phyloP scores from a whole-genome alignment of 2,888 invertebrate genomes.

The Ctena decussata region DNA sequence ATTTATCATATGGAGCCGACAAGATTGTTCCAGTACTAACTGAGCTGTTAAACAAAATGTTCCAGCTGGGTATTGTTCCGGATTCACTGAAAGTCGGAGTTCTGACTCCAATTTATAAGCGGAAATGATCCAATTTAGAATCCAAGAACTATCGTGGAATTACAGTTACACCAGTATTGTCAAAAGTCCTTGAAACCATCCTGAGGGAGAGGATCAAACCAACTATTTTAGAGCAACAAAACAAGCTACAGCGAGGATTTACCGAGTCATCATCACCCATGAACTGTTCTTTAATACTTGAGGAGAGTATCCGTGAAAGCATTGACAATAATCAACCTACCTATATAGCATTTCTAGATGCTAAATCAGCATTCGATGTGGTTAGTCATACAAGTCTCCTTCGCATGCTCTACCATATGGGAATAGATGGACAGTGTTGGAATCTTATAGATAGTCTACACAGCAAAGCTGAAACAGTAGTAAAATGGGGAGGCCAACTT shows the following conservation, averaged over 20 bases:
- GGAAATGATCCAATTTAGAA: neutral
- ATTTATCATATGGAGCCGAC: neutral
- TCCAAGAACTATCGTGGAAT: constrained; percentile 14
- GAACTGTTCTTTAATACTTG: constrained; percentile 16
- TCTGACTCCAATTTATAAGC: constrained; percentile 2
- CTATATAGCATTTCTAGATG: constrained; percentile 17
- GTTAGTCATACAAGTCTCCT: constrained; percentile 22
- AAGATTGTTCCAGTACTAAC: neutral
- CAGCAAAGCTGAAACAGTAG: neutral
- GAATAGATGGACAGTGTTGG: constrained; percentile 13
- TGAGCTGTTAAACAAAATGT: neutral
- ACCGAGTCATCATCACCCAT: constrained; percentile 12
- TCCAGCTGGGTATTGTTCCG: neutral
- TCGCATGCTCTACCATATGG: constrained; percentile 13
- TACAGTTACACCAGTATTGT: neutral
- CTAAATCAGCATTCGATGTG: constrained; percentile 39
- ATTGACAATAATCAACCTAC: neutral
- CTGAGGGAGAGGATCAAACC: neutral
- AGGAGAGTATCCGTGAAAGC: constrained; percentile 16
- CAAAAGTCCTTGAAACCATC: constrained; percentile 12
- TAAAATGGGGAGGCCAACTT: constrained; percentile 16
- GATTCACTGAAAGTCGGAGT: neutral
- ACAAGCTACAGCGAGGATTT: constrained; percentile 31
- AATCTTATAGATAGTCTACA: constrained; percentile 17
- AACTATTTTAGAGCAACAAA: neutral